phyloP scores from a whole-genome alignment of 2,797 vertebrate genomes.

The Syngnathus rostellatus region DNA sequence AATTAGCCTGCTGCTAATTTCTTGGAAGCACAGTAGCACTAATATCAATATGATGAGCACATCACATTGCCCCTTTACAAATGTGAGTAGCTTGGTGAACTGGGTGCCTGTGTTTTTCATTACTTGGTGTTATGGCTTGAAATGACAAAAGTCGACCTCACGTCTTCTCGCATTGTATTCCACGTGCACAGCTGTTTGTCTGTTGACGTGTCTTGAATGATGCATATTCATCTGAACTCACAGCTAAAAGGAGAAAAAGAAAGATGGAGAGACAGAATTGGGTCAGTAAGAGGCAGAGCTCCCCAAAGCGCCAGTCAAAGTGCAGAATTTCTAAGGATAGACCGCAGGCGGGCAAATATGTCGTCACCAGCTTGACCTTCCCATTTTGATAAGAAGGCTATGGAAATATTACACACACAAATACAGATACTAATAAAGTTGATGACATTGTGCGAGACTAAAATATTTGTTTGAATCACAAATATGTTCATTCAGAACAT shows the following conservation, averaged over 20 bases:
- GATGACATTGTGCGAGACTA: conserved; percentile 1
- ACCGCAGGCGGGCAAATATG: conserved; percentile 27
- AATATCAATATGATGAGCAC: neutral
- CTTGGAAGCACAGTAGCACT: neutral
- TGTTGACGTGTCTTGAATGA: conserved; percentile 17
- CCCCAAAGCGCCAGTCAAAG: conserved; percentile 32
- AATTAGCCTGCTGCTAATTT: neutral
- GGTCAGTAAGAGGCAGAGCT: conserved; percentile 47
- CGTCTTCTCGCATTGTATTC: neutral
- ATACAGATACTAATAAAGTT: conserved; percentile 7
- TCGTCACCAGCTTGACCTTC: conserved; percentile 34
- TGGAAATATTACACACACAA: conserved; percentile 34
- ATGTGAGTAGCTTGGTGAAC: neutral
- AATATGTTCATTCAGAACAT: neutral
- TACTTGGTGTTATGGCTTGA: neutral
- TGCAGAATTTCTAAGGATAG: conserved; percentile 36
- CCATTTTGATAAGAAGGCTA: conserved; percentile 24
- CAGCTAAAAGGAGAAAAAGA: conserved; percentile 23
- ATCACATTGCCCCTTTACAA: too few relatives aligned
- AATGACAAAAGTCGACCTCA: neutral
- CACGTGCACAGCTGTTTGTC: neutral
- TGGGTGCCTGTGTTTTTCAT: neutral
- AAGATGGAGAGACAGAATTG: conserved; percentile 59
- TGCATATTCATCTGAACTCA: conserved; percentile 30
- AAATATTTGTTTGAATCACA: conserved; percentile 6